Evolutionary conservation across 2,113 vertebrate genomes (phyloP).

Genomic region (Sakesphorus luctuosus): DNA sequence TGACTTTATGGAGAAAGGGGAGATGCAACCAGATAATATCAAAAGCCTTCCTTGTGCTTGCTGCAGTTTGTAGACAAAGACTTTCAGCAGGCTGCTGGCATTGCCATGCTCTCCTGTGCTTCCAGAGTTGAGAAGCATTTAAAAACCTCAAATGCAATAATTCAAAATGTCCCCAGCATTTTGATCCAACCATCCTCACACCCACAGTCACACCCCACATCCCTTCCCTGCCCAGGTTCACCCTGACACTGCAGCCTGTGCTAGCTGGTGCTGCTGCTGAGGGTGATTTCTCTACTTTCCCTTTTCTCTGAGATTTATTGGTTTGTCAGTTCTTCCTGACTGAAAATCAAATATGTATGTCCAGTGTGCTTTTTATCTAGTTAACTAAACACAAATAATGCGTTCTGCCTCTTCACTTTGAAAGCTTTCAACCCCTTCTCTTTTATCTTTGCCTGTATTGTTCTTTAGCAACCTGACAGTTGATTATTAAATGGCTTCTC

Average conservation of each 20-base stretch:
- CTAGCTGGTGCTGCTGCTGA: neutral
- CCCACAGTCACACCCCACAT: accelerated
- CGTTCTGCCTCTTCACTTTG: neutral
- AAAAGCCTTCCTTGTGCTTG: neutral
- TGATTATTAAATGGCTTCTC: slow-evolving; percentile 21
- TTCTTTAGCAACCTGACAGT: slow-evolving; percentile 52
- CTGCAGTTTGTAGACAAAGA: neutral
- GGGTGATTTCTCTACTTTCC: neutral
- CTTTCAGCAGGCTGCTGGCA: neutral
- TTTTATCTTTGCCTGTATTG: slow-evolving; percentile 59
- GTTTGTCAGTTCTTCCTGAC: neutral
- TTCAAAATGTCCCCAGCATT: neutral
- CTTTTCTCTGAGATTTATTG: neutral
- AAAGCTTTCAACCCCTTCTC: slow-evolving; percentile 52
- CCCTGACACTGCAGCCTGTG: accelerated
- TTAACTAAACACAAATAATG: slow-evolving; percentile 61
- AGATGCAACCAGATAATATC: neutral
- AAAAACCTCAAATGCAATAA: neutral
- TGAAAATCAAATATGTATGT: slow-evolving; percentile 37
- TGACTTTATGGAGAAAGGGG: neutral
- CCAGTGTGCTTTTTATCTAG: slow-evolving; percentile 36
- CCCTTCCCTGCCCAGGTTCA: neutral
- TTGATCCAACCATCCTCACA: neutral
- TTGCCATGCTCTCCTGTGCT: neutral
- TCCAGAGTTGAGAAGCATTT: neutral